Evolutionary conservation across 1,140 invertebrate genomes (phyloP), one percentile per base, ranked within the genome.

Genomic region (Chelonus insularis): DNA sequence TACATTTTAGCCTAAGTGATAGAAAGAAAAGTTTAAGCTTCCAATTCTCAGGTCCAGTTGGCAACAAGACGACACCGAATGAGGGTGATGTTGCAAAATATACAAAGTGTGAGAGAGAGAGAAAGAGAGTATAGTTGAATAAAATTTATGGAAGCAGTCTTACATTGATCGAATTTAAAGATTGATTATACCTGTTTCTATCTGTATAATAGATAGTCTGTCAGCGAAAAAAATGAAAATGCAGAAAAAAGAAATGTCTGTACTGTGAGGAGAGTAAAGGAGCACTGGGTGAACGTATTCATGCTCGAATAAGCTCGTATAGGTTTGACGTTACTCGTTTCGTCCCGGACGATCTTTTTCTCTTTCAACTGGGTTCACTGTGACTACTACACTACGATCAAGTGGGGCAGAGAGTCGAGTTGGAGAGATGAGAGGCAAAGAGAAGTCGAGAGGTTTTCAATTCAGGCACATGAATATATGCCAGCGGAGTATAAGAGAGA

Each of bases 221-320:
- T 34, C 4, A 34, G 45, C 9, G n/a, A 25, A 48, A 32, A 1
- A 51, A 14, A 48, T 23, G 21, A 48, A 48, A 48, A 23, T 48
- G 20, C 16, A 21, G 11, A 23, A 11, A 9, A 25, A 43, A 16
- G 8, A 43, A 54, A 20, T n/a, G 29, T 34, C 6, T 16, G 16
- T 2, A 18, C n/a, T 29, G 18, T 14, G 18, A 54, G 21, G 6
- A 37, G 21, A 25, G 16, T 29, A 47, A 16, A 23, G 45, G 12
- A 12, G 41, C 25, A 54, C 4, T 23, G 57, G 7, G n/a, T 36
- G 39, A 4, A 25, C 9, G 14, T 48, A 36, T 58, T 58, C 57
- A 58, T 36, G 47, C 25, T 47, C 7, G 57, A 58, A 48, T 37
- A 36, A 58, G 16, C 34, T 48, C 18, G 29, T 48, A 58, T 58